Evolutionary conservation across 2,797 vertebrate genomes (phyloP).

Genomic region (Hoplostethus atlanticus): DNA sequence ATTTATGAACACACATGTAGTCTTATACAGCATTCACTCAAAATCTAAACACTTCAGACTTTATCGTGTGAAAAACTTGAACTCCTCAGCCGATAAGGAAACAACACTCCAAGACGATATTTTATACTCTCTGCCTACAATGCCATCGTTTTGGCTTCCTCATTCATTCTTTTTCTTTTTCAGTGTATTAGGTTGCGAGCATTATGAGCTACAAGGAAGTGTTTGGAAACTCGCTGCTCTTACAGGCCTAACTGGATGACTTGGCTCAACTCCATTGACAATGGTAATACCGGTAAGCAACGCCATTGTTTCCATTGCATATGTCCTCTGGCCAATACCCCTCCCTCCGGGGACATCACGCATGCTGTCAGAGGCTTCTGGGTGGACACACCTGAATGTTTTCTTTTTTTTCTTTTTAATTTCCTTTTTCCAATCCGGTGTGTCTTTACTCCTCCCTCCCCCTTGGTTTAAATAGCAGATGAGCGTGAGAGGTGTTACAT

Average conservation of each 20-base stretch:
- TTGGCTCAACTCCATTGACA: background rate
- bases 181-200: background rate
- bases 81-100: no score
- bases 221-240: background rate
- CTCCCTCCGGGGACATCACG: background rate
- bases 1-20: no score
- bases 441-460: background rate
- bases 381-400: background rate
- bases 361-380: slow-evolving; percentile 19
- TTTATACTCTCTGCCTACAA: background rate
- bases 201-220: background rate
- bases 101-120: background rate
- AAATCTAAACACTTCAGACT: no score
- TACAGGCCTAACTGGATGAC: background rate
- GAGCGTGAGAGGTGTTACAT: slow-evolving; percentile 27
- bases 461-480: slow-evolving; percentile 45
- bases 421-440: background rate
- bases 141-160: background rate
- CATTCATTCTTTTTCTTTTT: background rate
- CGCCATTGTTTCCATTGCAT: slow-evolving; percentile 6
- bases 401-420: background rate
- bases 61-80: no score
- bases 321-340: background rate
- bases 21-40: no score
- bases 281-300: background rate